Evolutionary conservation across 2,113 vertebrate species (phyloP).

Genomic region (Oreochromis niloticus): DNA sequence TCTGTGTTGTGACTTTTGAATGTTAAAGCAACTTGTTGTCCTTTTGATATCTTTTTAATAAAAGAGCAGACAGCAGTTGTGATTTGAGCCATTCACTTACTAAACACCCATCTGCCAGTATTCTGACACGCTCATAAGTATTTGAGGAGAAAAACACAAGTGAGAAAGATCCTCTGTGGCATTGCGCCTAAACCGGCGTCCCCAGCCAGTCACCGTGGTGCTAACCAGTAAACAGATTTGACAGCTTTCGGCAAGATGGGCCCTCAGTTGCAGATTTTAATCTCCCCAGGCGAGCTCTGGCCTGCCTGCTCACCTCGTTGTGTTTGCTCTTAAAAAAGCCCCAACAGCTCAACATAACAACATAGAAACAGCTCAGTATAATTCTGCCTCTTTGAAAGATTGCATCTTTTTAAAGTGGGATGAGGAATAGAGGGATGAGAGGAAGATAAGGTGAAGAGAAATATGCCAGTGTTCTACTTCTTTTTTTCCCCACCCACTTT

Average conservation of each 20-base stretch:
- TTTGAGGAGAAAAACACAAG: neutral
- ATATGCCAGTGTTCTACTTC: neutral
- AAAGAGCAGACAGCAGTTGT: neutral
- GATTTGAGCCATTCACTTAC: neutral
- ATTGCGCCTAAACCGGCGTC: neutral
- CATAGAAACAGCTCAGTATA: constrained; percentile 31
- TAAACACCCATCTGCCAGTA: neutral
- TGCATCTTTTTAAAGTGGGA: constrained; percentile 38
- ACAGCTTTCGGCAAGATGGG: constrained; percentile 27
- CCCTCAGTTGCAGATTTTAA: constrained; percentile 35
- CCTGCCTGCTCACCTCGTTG: constrained; percentile 31
- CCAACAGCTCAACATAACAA: constrained; percentile 26
- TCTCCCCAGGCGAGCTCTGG: constrained; percentile 45
- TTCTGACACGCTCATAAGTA: neutral
- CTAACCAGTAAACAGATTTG: constrained; percentile 50
- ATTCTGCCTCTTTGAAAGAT: constrained; percentile 39
- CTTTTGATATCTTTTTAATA: neutral
- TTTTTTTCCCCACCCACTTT: neutral
- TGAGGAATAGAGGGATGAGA: neutral
- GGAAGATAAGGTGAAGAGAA: neutral
- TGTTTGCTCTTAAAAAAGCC: constrained; percentile 20
- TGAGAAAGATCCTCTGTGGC: neutral
- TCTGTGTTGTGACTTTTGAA: neutral
- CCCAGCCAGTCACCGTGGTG: neutral
- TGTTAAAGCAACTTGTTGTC: neutral